Conservation (phyloP, 2,888 invertebrate genomes). For the Plemyria rubiginata region DNA sequence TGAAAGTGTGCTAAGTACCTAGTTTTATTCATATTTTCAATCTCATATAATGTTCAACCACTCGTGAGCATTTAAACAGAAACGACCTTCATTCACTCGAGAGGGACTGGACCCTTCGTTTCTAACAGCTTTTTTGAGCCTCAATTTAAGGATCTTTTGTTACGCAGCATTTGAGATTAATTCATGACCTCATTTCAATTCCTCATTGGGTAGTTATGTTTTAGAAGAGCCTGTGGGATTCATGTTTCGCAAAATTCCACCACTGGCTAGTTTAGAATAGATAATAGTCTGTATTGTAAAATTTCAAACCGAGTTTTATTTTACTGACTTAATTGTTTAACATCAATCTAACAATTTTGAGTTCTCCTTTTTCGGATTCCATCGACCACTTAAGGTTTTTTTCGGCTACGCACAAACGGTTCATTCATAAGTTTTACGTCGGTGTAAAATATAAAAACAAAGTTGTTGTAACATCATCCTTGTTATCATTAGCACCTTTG, state of each 20-base stretch:
- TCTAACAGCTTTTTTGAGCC: constrained; percentile 23
- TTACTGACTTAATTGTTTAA: not conserved
- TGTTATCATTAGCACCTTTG: constrained; percentile 78
- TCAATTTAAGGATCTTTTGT: constrained; percentile 20
- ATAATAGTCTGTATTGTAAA: no score
- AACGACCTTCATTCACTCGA: constrained; percentile 21
- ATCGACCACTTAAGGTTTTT: constrained; percentile 18
- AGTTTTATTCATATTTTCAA: not conserved
- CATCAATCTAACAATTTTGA: not conserved
- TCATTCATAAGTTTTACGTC: constrained; percentile 50
- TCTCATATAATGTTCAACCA: constrained; percentile 13
- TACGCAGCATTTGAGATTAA: constrained; percentile 14
- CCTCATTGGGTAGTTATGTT: constrained; percentile 4
- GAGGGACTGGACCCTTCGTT: constrained; percentile 23
- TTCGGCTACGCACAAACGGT: constrained; percentile 20
- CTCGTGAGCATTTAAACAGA: constrained; percentile 19
- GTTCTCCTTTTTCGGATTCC: constrained; percentile 15
- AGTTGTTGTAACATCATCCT: constrained; percentile 53
- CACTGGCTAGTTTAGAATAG: not conserved
- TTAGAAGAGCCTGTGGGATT: constrained; percentile 1
- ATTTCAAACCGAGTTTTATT: no score
- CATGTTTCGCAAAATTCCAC: not conserved
- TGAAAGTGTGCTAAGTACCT: not conserved
- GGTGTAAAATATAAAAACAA: constrained; percentile 41
- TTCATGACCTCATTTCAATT: constrained; percentile 21